These are phyloP conservation scores for Periophthalmus modestus DNA, from an alignment of 2,113 vertebrate genomes.

Conservation along the genomic window DNA sequence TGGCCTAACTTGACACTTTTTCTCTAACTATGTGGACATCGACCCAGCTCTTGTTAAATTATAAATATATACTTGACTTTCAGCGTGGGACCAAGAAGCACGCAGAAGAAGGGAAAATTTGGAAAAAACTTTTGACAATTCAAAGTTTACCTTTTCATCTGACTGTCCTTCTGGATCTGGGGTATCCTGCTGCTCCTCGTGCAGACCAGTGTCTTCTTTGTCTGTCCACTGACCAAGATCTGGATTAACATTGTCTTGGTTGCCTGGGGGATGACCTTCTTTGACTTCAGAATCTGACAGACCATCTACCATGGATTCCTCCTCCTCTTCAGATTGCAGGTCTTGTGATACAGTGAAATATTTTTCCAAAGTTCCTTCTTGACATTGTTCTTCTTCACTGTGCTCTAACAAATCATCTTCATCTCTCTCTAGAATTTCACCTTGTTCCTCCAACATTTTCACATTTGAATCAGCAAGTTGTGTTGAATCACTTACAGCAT, in stretches of 20 bases:
- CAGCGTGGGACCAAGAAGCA: neutral
- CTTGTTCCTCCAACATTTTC: constrained; percentile 19
- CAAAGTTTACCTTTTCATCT: constrained; percentile 60
- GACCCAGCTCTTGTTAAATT: constrained; percentile 17
- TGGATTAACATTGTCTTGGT: constrained; percentile 18
- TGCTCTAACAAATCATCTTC: neutral
- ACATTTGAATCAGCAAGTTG: constrained; percentile 19
- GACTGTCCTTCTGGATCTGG: constrained; percentile 24
- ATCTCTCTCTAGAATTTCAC: constrained; percentile 11
- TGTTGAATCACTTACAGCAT: constrained; percentile 23
- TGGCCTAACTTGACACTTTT: constrained; percentile 30
- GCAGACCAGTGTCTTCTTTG: constrained; percentile 14
- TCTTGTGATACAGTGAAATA: constrained; percentile 25
- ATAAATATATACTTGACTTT: neutral
- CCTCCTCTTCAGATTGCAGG: constrained; percentile 11
- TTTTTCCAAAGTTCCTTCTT: constrained; percentile 16
- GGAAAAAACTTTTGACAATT: neutral
- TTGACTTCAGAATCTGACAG: constrained; percentile 15
- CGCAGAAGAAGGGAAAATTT: too few species aligned
- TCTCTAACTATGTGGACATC: constrained; percentile 12
- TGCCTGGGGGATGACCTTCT: constrained; percentile 11
- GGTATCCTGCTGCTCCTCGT: constrained; percentile 30
- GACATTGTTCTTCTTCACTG: constrained; percentile 11
- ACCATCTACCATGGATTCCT: constrained; percentile 15
- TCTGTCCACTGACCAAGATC: constrained; percentile 9